phyloP scores from a whole-genome alignment of 2,888 invertebrate species.

The Zeuzera pyrina region DNA sequence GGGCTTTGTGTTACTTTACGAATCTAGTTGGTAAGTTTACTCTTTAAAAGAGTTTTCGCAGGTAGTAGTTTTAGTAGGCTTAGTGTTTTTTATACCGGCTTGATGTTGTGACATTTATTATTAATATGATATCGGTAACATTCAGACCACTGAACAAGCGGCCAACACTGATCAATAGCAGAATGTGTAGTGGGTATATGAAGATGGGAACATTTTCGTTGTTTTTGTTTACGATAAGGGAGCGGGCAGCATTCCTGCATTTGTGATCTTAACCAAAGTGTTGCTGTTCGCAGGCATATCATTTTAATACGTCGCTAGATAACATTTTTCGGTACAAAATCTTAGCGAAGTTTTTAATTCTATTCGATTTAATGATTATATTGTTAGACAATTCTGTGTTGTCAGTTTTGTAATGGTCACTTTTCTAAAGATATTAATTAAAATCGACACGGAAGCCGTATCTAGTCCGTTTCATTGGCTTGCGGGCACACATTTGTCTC shows the following conservation, averaged over 20 bases:
- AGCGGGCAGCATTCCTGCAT: conserved; percentile 43
- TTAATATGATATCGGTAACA: conserved; percentile 56
- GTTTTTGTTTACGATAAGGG: conserved; percentile 36
- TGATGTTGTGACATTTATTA: conserved; percentile 72
- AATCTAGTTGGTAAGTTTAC: conserved; percentile 63
- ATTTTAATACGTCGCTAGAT: conserved; percentile 64
- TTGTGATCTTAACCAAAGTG: conserved; percentile 64
- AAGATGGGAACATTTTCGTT: conserved; percentile 26
- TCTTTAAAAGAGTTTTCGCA: conserved; percentile 72
- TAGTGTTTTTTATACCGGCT: conserved; percentile 74
- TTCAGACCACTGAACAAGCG: conserved; percentile 52
- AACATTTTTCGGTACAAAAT: conserved; percentile 63
- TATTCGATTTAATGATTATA: conserved; percentile 48
- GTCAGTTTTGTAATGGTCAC: conserved; percentile 46
- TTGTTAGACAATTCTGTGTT: conserved; percentile 64
- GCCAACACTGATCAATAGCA: conserved; percentile 58
- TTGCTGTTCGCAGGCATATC: conserved; percentile 69
- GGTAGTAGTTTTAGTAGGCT: conserved; percentile 72
- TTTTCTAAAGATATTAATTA: conserved; percentile 18
- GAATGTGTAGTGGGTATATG: conserved; percentile 64
- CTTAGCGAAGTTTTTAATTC: conserved; percentile 62
- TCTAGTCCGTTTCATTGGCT: conserved; percentile 52
- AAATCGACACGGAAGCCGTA: conserved; percentile 27
- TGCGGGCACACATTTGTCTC: conserved; percentile 20
- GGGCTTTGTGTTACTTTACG: conserved; percentile 60